Evolutionary conservation across 2,888 invertebrate species (phyloP), one percentile per base, ranked within the genome.

Genomic region (Philaethria dido): DNA sequence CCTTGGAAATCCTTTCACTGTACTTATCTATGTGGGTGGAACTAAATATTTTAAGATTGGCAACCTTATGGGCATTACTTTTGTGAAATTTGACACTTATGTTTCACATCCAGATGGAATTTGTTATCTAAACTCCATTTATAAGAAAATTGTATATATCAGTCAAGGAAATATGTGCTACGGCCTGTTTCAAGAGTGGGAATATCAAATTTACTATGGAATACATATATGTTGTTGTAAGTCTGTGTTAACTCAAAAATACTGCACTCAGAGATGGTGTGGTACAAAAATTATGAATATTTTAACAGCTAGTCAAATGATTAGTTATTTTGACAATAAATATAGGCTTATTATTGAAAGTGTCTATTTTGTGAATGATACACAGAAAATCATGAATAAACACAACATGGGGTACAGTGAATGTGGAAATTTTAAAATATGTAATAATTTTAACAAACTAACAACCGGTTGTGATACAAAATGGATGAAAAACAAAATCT

Each of bases 271-370:
- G n/a, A 42, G n/a, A n/a, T 2, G 14, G 42, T 42, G 47, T 11
- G 20, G 29, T 29, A 25, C 11, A 13, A 22, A 20, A 20, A 25
- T 42, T 22, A 20, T 3, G 20, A 47, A 22, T 55, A 55, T 14
- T 18, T 18, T n/a, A 22, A n/a, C 36, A 55, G 14, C 25, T 16
- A 25, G 42, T 16, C 22, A 25, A 25, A 42, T 25, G 57, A 42
- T 36, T 57, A 16, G 18, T 39, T 57, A 42, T 13, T 22, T 57
- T 22, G 57, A 57, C 57, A 57, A 57, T 57, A 57, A 57, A n/a
- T 42, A 57, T 57, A 22, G 4, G 11, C 22, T n/a, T 42, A 14
- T 22, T n/a, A 25, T 42, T 2, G 16, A 57, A 42, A 57, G 22
- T 16, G 16, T 22, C 42, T 16, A 25, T 57, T 22, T 22, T 4